Evolutionary conservation across 2,888 invertebrate genomes (phyloP), one percentile per base, ranked within the genome.

Genomic region (Caenorhabditis imperialis): DNA sequence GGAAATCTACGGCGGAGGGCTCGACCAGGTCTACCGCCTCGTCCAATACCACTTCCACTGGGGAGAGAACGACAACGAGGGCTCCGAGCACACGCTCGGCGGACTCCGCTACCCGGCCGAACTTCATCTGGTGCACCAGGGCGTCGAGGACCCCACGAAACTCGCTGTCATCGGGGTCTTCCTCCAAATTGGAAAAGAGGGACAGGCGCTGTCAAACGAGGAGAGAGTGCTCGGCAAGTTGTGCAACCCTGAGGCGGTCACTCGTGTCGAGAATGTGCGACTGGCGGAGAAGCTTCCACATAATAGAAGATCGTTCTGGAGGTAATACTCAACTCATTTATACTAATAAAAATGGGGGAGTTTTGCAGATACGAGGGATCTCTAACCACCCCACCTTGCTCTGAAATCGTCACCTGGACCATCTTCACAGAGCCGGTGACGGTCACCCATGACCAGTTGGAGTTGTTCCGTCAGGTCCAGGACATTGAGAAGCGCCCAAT

Each of bases 31-130:
- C 54, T 87, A 87, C 73, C 84, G 83, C 14, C 81, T 87, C 23
- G 73, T 88, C 3, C 87, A 87, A 65, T 85, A 87, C 63, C 87
- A 87, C 51, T 88, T 82, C 71, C 87, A 87, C 57, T 87, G 87
- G 87, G 82, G 85, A 47, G 80, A 81, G 70, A 74, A 82, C 37
- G 83, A 84, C 62, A 75, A 77, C 35, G 84, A 84, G 53, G 82
- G 85, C 53, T 84, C 85, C 1, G 86, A 86, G 60, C 86, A 86
- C 78, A 81, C 83, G 16, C 65, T 86, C 7, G 81, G 82, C 7
- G 86, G 86, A 0, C 79, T 82, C 4, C 75, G 72, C 16, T 85
- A 83, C 60, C 82, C 85, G 6, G 84, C 77, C 1, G 86, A 86
- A 48, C 77, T 86, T 7, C 86, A 86, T 70, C 75, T 86, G 10